Percentiles rank a stretch among this genome's conserved stretches.
Evolutionary conservation across 2,113 vertebrate genomes (phyloP).

Genomic region (Chaetorhynchus papuensis): DNA sequence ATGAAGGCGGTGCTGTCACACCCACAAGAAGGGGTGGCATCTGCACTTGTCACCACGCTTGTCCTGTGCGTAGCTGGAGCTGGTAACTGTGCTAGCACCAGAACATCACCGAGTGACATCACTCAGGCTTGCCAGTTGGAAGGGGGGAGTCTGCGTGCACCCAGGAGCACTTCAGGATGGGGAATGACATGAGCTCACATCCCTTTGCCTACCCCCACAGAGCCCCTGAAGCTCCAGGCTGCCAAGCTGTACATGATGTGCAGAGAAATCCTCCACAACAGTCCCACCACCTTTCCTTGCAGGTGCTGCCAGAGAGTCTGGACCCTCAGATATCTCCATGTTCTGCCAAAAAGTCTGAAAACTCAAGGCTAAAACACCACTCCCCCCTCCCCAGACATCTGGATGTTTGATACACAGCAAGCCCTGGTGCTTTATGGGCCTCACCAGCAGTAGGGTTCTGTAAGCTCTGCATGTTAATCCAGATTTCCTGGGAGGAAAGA

Average conservation of each 20-base stretch:
- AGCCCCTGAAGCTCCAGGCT: neutral
- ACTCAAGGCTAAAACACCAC: neutral
- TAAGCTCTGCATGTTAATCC: neutral
- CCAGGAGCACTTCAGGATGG: neutral
- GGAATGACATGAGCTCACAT: accelerated
- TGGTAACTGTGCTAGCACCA: neutral
- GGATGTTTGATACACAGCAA: neutral
- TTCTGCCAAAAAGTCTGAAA: neutral
- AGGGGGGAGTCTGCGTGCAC: neutral
- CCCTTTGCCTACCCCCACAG: neutral
- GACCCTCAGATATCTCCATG: neutral
- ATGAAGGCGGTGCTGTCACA: neutral
- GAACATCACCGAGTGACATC: neutral
- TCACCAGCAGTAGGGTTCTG: neutral
- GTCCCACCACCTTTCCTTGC: neutral
- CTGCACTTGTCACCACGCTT: neutral
- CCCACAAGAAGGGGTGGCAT: neutral
- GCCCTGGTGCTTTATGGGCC: neutral
- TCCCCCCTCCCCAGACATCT: accelerated
- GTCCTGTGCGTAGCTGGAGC: neutral
- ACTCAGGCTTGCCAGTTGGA: neutral
- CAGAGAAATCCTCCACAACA: neutral
- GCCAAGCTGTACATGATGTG: neutral
- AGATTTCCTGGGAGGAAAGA: neutral
- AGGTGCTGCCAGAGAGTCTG: neutral